Conservation (phyloP, 2,797 vertebrate species). For the Capromys pilorides region DNA sequence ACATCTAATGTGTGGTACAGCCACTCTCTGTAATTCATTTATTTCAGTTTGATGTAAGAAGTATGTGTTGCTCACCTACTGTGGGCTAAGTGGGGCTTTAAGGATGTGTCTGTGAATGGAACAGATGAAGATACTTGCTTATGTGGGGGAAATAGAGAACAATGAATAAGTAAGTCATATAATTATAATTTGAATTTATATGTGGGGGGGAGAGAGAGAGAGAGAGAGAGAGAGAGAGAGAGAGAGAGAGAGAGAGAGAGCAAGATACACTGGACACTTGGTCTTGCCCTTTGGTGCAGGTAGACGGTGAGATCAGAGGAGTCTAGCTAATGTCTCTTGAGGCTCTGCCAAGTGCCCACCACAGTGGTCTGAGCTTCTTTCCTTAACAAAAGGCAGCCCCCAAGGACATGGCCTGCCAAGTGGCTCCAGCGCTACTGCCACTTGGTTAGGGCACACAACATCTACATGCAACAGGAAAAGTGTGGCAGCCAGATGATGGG, state of each 20-base stretch:
- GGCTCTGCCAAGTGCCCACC: not conserved
- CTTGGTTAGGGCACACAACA: not conserved
- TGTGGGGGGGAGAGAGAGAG: not conserved
- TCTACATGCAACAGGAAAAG: not conserved
- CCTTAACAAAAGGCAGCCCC: not conserved
- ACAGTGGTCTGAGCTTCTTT: not conserved
- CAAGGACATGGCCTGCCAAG: not conserved
- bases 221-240: not conserved
- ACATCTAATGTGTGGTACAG: not conserved
- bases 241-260: not conserved
- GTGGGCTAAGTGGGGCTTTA: not conserved
- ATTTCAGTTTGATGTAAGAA: constrained; percentile 24
- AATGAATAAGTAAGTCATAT: not conserved
- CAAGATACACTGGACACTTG: not conserved
- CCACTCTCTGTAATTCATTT: not conserved
- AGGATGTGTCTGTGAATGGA: not conserved
- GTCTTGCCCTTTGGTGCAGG: not conserved
- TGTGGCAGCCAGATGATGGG: not conserved
- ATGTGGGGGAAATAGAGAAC: not conserved
- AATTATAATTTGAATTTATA: not conserved
- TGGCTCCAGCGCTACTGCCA: not conserved
- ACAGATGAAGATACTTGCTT: not conserved
- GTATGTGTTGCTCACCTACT: not conserved
- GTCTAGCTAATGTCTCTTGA: not conserved
- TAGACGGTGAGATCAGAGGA: not conserved